Conservation (phyloP, 2,113 vertebrate genomes). For the Lagopus muta region DNA sequence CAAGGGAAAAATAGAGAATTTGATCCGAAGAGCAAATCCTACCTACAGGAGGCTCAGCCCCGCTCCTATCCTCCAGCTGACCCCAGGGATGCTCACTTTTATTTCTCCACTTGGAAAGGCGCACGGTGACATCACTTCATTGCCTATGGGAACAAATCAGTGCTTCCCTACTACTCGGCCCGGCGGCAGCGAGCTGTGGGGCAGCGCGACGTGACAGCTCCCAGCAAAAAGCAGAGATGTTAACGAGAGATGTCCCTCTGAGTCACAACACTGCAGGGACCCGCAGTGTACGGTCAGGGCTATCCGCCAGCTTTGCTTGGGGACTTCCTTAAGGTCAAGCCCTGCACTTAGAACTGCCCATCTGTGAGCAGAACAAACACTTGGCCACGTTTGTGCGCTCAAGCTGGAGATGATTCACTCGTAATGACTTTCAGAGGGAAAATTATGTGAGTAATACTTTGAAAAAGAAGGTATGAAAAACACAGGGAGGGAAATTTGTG, state of each 20-base stretch:
- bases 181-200: background rate
- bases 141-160: background rate
- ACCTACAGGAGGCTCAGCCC: background rate
- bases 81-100: background rate
- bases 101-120: background rate
- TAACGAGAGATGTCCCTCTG: slow-evolving; percentile 52
- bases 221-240: slow-evolving; percentile 47
- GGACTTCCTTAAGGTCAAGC: slow-evolving; percentile 66
- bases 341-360: slow-evolving; percentile 38
- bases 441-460: slow-evolving; percentile 64
- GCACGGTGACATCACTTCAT: background rate
- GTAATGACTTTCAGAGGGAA: slow-evolving; percentile 62
- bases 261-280: slow-evolving; percentile 50
- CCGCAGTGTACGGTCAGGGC: background rate
- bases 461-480: slow-evolving; percentile 54
- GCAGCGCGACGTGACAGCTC: background rate
- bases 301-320: slow-evolving; percentile 33
- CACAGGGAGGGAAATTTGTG: background rate
- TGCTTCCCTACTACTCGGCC: background rate
- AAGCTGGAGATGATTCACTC: slow-evolving; percentile 59
- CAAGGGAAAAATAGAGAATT: background rate
- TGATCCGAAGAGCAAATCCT: background rate
- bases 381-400: slow-evolving; percentile 48
- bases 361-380: slow-evolving; percentile 63
- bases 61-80: background rate